Evolutionary conservation across 2,797 vertebrate genomes (phyloP), one percentile per base, ranked within the genome.

Genomic region (Lithobates sylvaticus): DNA sequence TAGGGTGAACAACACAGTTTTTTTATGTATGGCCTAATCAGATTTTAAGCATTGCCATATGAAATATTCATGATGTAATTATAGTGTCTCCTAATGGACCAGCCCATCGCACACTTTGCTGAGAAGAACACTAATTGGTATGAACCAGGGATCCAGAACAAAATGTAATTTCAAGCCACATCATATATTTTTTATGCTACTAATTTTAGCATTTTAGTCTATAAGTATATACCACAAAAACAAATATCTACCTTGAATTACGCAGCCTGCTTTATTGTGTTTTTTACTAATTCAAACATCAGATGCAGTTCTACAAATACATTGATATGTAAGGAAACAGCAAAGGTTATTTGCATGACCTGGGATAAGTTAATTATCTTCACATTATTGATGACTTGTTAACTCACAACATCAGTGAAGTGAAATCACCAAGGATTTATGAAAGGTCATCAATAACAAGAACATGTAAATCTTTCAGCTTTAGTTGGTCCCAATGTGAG

Each of bases 331-430:
- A 74, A 78, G 42, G 58, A 65, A 71, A 74, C 65, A 78, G 80
- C 26, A 87, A 86, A 87, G 85, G 85, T 78, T 87, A 78, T 87
- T 83, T 87, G 73, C 68, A 18, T 83, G 76, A 87, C 85, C 65
- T 78, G 85, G 72, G 69, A 83, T 87, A 83, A 87, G 85, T 78
- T 87, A 78, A 83, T 87, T 87, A 83, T 87, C 58, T 78, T 50
- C 69, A 68, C 70, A 78, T 87, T 87, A 87, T 87, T 87, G 85
- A 87, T 87, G 85, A 78, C 85, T 83, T 86, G 75, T 83, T 87
- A 58, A 78, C 68, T 87, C 23, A 26, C 83, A 77, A 58, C 69
- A 83, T 76, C 39, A 83, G 69, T 83, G 69, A 78, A 87, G 76
- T 67, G 50, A 82, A 83, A 36, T 68, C 85, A 78, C 81, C 50